Base-by-base conservation (phyloP, 2,888 invertebrate species). In the Cheilosia urbana region DNA sequence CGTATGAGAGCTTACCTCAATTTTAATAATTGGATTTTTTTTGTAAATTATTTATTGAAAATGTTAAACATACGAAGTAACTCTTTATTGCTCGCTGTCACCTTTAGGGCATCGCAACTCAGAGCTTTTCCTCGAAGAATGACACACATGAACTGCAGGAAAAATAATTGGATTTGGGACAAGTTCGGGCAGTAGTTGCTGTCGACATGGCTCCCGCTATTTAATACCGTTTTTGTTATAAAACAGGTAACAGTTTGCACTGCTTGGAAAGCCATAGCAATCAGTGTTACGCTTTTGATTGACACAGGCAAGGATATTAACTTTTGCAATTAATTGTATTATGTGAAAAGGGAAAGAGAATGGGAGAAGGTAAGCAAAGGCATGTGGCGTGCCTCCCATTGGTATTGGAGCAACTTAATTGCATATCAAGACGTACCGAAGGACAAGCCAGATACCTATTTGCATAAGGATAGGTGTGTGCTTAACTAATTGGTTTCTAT, bases 221-320 rank as follows among this genome's bases (percentile, higher is more conserved):
- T 27, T 19, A 17, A 17, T 17, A 42, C 47, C 30, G 24, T 30
- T 62, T 27, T 27, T 45, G 63, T 63, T 47, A 17, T 63, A 45
- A 62, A 45, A 45, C 40, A 15, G 9, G 45, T 13, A 17, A 19
- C 40, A 51, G 19, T 66, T 40, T 21, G 40, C 24, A 21, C 30
- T n/a, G 34, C 30, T n/a, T 21, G 21, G 9, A 60, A 60, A 17
- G 15, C 58, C 17, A 37, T 24, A 37, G 57, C 51, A 60, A 55
- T 62, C 24, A 47, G 42, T 37, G 60, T 53, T 24, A 68, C 45
- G 19, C 34, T 69, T 63, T 68, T 78, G 69, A 69, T 78, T 78
- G 77, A 71, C 69, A 49, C 57, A 69, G 57, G 63, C 63, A 63
- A 78, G 69, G 49, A 78, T 63, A 78, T 78, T 71, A 57, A 69